Evolutionary conservation across 2,888 invertebrate species (phyloP), one percentile per base, ranked within the genome.

Genomic region (Cistogaster globosa): DNA sequence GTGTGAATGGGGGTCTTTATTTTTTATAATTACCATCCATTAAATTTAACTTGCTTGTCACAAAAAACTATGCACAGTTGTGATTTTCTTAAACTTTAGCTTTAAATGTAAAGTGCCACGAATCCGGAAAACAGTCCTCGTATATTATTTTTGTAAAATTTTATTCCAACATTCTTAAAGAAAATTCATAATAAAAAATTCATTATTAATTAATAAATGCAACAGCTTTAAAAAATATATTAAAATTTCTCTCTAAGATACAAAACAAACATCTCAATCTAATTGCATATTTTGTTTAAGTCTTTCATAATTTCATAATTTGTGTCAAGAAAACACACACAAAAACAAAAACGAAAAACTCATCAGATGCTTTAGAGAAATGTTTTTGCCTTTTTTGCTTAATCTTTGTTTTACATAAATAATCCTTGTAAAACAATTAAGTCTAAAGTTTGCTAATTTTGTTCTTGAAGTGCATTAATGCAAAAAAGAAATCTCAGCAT

Each of bases 401-500:
- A 12, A 42, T 42, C 42, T 65, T 48, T 45, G 11, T 51, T 72
- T 65, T 26, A 65, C 57, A 53, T 42, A 58, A 65, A 67, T 72
- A 72, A 80, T 58, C 55, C 65, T 80, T 72, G 57, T 26, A 67
- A 57, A 80, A 67, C 65, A 72, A 65, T 65, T 72, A 32, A 51
- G 63, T 32, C 51, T 58, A 58, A 72, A 80, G 42, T 80, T 65
- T 51, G 79, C 72, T 72, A 80, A 80, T 80, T 80, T 58, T 57
- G 55, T 53, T 53, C 69, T 76, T 58, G 38, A 65, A 63, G 14
- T 71, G 57, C 63, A 57, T 71, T 77, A 51, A 80, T 76, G 76
- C 58, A 42, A 71, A 42, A 71, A 80, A 45, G 36, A 60, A 42
- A 58, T 71, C 76, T 67, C 32, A 32, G 71, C 76, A 60, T 53